A percentile compares a stretch with the other conserved stretches of the same genome.
phyloP scores from a whole-genome alignment of 2,888 invertebrate genomes.

The Lochmaea crataegi region DNA sequence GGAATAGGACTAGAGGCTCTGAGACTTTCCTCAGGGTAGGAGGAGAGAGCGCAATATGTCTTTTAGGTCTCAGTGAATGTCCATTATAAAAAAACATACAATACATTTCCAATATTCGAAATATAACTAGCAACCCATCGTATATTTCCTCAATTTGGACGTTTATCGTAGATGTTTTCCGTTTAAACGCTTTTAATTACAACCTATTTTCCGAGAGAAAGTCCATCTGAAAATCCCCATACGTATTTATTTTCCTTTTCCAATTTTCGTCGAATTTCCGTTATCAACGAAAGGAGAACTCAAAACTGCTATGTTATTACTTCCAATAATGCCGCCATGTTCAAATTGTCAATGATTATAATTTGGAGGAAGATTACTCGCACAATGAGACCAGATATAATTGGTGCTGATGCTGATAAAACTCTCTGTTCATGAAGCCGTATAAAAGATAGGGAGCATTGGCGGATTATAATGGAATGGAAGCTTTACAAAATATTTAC shows the following conservation, averaged over 20 bases:
- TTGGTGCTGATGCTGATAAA: constrained; percentile 28
- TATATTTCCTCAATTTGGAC: neutral
- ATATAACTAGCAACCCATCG: neutral
- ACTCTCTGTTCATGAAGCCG: constrained; percentile 3
- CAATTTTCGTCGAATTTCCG: constrained; percentile 18
- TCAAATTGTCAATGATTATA: constrained; percentile 32
- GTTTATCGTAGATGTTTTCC: neutral
- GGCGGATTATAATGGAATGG: neutral
- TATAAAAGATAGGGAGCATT: constrained; percentile 3
- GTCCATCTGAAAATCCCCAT: neutral
- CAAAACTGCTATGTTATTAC: constrained; percentile 29
- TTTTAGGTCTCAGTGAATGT: too few species aligned
- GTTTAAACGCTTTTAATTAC: neutral
- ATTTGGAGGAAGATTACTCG: constrained; percentile 30
- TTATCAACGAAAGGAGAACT: constrained; percentile 25
- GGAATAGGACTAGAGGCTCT: too few species aligned
- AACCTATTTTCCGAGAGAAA: neutral
- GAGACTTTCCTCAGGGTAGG: too few species aligned
- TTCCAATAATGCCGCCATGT: constrained; percentile 29
- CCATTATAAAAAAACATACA: too few species aligned
- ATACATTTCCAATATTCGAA: too few species aligned
- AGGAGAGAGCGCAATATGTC: too few species aligned
- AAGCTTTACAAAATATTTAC: neutral
- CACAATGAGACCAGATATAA: constrained; percentile 27
- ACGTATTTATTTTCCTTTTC: constrained; percentile 12